phyloP scores from a whole-genome alignment of 1,140 invertebrate genomes.

The Eulimnadia texana region DNA sequence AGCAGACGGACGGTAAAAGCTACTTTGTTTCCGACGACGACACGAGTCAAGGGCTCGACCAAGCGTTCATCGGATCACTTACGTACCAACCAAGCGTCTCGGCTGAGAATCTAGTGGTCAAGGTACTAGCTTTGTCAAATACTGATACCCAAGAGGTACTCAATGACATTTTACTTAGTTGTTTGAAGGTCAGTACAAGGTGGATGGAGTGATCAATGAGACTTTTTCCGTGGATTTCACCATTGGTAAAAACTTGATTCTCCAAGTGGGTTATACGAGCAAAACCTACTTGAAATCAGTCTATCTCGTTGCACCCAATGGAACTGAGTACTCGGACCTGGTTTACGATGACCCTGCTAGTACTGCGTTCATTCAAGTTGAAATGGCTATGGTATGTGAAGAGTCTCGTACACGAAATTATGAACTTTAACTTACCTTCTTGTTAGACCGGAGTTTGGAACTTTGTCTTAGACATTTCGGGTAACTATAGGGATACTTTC shows the following conservation, averaged over 20 bases:
- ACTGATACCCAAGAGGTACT: neutral
- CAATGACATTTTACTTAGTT: neutral
- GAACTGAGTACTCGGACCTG: neutral
- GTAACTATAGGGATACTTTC: neutral
- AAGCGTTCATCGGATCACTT: constrained; percentile 7
- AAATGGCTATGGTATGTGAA: neutral
- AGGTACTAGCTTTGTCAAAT: neutral
- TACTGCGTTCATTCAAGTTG: neutral
- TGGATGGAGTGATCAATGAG: neutral
- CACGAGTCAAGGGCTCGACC: neutral
- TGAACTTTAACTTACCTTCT: neutral
- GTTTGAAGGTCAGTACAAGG: neutral
- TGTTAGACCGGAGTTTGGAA: neutral
- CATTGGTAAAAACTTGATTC: constrained; percentile 7
- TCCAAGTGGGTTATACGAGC: constrained; percentile 12
- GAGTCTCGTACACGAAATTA: neutral
- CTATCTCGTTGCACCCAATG: neutral
- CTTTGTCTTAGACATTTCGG: neutral
- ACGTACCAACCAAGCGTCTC: constrained; percentile 8
- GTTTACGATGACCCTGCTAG: neutral
- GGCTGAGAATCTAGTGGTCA: neutral
- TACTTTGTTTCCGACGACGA: constrained; percentile 11
- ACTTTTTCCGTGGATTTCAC: constrained; percentile 10
- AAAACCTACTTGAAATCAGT: constrained; percentile 5
- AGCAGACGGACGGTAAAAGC: constrained; percentile 8